Evolutionary conservation across 2,797 vertebrate species (phyloP).

Genomic region (Crenichthys baileyi): DNA sequence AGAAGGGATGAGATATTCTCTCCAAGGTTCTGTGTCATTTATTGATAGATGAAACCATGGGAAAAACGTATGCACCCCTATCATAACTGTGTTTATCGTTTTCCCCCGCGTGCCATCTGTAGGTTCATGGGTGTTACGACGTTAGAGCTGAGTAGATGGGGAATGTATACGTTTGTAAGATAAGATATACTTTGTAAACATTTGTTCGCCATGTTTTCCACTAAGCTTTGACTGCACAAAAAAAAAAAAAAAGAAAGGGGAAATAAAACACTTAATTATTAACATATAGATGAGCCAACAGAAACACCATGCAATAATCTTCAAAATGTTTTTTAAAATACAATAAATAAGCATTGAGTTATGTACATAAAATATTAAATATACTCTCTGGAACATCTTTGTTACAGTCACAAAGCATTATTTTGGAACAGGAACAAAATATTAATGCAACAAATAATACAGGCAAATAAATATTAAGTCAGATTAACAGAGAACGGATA

Average conservation of each 20-base stretch:
- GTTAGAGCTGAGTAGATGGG: background rate
- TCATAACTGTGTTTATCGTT: background rate
- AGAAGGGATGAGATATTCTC: background rate
- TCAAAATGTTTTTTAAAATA: constrained; percentile 15
- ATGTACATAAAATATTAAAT: constrained; percentile 43
- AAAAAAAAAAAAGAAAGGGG: background rate
- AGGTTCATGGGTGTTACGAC: background rate
- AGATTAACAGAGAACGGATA: background rate
- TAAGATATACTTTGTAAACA: background rate
- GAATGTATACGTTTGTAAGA: background rate
- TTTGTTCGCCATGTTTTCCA: background rate
- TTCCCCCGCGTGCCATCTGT: background rate
- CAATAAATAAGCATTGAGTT: constrained; percentile 54
- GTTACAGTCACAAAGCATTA: background rate
- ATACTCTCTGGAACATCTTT: background rate
- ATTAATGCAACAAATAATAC: background rate
- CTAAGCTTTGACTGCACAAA: background rate
- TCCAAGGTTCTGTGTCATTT: background rate
- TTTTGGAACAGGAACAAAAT: background rate
- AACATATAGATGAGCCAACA: constrained; percentile 3
- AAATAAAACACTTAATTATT: background rate
- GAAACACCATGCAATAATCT: constrained; percentile 23
- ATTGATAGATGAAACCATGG: background rate
- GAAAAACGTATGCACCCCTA: background rate
- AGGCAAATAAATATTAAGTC: background rate